These are phyloP conservation scores for Rhodinocichla rosea DNA, from an alignment of 2,113 vertebrate species.

Conservation along the genomic window DNA sequence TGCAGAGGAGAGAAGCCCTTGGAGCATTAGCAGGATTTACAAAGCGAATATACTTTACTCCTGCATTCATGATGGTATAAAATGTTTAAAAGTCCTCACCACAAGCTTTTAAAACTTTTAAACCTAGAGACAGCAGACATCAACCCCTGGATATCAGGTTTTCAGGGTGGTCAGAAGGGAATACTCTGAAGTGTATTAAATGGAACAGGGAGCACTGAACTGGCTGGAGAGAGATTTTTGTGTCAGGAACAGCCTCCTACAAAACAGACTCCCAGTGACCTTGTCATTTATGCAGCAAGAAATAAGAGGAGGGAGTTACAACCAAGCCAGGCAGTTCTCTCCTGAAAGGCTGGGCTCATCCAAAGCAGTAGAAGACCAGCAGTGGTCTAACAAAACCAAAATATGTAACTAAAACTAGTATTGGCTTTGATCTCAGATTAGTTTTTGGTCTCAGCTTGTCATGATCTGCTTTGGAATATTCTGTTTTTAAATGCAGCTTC, in stretches of 20 bases:
- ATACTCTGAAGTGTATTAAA: background rate
- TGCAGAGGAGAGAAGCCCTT: background rate
- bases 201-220: background rate
- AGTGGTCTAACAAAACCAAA: background rate
- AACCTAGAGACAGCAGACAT: background rate
- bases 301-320: background rate
- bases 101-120: background rate
- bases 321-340: background rate
- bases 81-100: background rate
- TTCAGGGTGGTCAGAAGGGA: background rate
- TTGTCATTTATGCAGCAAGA: background rate
- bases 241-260: background rate
- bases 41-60: background rate
- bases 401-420: too few species aligned
- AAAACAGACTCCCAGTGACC: background rate
- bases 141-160: background rate
- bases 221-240: background rate
- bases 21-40: background rate
- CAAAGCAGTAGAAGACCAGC: background rate
- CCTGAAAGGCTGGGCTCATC: background rate
- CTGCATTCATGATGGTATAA: background rate
- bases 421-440: background rate
- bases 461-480: background rate
- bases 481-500: background rate
- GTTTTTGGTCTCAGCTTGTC: background rate